phyloP scores from a whole-genome alignment of 1,140 invertebrate genomes.

The Nephila pilipes region DNA sequence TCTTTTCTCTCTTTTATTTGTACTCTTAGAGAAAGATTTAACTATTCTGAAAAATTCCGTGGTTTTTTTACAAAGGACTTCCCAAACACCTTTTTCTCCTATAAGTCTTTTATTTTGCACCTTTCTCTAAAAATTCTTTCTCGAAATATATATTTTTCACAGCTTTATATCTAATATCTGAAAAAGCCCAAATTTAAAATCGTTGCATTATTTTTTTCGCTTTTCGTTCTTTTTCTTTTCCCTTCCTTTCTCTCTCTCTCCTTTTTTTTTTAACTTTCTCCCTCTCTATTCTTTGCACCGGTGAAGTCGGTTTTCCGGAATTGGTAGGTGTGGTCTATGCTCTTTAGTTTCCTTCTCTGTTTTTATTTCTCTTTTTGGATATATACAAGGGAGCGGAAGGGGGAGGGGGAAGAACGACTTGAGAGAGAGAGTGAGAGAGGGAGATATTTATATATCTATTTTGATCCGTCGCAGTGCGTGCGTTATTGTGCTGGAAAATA shows the following conservation, averaged over 20 bases:
- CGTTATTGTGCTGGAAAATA: slow-evolving; percentile 60
- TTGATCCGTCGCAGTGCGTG: slow-evolving; percentile 54
- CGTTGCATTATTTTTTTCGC: slow-evolving; percentile 32
- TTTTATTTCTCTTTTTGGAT: slow-evolving; percentile 43
- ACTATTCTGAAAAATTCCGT: not conserved
- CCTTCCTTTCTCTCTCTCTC: not conserved
- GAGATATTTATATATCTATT: slow-evolving; percentile 68
- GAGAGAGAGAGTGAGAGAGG: not conserved
- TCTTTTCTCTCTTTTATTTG: not conserved
- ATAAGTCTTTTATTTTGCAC: slow-evolving; percentile 24
- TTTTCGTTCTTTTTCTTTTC: not conserved
- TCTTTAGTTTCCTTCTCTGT: slow-evolving; percentile 23
- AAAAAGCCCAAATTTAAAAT: slow-evolving; percentile 47
- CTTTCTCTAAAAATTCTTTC: slow-evolving; percentile 16
- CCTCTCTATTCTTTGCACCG: not conserved
- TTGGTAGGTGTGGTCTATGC: slow-evolving; percentile 48
- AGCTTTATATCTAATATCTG: slow-evolving; percentile 43
- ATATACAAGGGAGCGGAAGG: slow-evolving; percentile 8
- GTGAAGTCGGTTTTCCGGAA: slow-evolving; percentile 28
- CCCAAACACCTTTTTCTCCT: not conserved
- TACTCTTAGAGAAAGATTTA: slow-evolving; percentile 8
- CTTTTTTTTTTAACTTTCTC: not conserved
- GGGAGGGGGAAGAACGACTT: not conserved
- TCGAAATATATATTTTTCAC: slow-evolving; percentile 21
- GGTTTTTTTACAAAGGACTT: not conserved